phyloP scores from a whole-genome alignment of 1,140 invertebrate genomes.

The Bombus cullumanus region DNA sequence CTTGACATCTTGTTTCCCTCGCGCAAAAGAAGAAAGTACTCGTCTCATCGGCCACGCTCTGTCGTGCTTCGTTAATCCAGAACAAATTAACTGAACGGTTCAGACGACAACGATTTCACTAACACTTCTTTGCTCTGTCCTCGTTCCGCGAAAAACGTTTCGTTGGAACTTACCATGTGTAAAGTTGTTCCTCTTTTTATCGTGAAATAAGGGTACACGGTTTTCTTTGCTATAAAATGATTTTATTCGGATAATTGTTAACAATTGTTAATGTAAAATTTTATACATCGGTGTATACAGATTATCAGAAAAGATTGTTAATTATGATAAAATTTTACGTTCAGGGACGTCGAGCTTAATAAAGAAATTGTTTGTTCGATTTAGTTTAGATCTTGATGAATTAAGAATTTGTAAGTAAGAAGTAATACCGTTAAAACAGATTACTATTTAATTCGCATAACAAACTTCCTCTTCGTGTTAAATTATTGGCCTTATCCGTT shows the following conservation, averaged over 20 bases:
- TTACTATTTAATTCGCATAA: constrained; percentile 15
- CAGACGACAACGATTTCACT: neutral
- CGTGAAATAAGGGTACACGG: neutral
- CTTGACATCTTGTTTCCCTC: constrained; percentile 27
- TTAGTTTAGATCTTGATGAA: neutral
- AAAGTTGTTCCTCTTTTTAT: neutral
- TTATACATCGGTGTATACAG: neutral
- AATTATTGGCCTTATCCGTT: constrained; percentile 5
- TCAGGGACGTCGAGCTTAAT: neutral
- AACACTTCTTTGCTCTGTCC: neutral
- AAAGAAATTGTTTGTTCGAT: neutral
- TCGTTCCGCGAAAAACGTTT: neutral
- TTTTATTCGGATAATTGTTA: neutral
- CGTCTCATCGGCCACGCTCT: constrained; percentile 3
- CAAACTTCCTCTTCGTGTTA: neutral
- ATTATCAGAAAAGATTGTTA: neutral
- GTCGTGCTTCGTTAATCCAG: constrained; percentile 30
- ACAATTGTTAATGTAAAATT: neutral
- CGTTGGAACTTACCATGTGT: neutral
- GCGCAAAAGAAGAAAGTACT: neutral
- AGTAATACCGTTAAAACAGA: neutral
- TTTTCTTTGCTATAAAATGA: no score
- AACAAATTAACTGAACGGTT: constrained; percentile 44
- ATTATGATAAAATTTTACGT: neutral
- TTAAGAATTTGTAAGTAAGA: neutral